Evolutionary conservation across 2,888 invertebrate genomes (phyloP), one percentile per base, ranked within the genome.

Genomic region (Pristionchus exspectatus): DNA sequence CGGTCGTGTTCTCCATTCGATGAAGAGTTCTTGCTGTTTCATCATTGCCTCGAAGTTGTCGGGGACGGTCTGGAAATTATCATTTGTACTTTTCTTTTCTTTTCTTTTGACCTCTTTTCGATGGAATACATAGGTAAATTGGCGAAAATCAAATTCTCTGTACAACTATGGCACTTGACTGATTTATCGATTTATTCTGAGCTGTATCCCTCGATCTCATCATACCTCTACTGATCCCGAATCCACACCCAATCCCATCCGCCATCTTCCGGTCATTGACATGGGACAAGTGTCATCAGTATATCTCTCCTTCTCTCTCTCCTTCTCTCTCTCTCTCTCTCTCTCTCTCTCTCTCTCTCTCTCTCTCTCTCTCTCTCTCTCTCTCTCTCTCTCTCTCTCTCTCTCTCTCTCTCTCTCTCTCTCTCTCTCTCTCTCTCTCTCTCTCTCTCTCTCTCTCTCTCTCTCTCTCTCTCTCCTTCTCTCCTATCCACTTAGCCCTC

Each of bases 11-110:
- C 81, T 81, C 96, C 97, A 97, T 95, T 98, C 97, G 89, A 98
- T 96, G 91, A 98, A 97, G 93, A 98, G 96, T 95, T 98, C 98
- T 95, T 98, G 98, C 95, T 98, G 98, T 95, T 98, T 97, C 91
- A 98, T 96, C 89, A 98, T 96, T 92, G 98, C 96, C 95, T 98
- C 98, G 95, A 98, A 98, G 16, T 97, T 97, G 14, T 85, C 85
- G 59, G 85, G 56, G 4, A 63, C 18, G 30, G 63, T 33, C 85
- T 85, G 63, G 1, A 85, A 54, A 30, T 72, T 33, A 50, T 50
- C 0, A 50, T 50, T 50, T 50, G 38, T 38, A 38, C 2, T 21
- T 63, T n/a, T 44, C 44, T 44, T 44, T 44, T 44, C 44, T 5
- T n/a, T n/a, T n/a, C n/a, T n/a, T n/a, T n/a, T n/a, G n/a, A n/a